Conservation (phyloP, 2,888 invertebrate species). For the Plebejus anna region DNA sequence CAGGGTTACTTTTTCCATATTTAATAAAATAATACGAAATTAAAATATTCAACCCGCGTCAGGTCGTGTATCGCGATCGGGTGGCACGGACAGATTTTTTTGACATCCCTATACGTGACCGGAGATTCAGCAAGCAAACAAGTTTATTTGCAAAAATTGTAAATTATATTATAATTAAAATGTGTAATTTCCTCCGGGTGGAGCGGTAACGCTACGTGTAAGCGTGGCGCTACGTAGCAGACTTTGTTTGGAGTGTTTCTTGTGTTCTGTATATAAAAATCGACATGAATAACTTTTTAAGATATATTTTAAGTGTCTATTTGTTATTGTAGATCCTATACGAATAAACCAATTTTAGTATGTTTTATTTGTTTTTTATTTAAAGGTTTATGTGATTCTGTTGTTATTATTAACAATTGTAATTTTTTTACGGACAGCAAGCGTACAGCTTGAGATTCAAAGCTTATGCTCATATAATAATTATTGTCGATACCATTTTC, state of each 20-base stretch:
- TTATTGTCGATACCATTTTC: background rate
- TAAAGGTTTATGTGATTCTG: no score
- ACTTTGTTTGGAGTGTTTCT: background rate
- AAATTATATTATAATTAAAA: conserved; percentile 31
- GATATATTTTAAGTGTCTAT: background rate
- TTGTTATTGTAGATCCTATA: background rate
- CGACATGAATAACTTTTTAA: background rate
- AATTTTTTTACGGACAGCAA: no score
- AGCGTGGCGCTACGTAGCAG: background rate
- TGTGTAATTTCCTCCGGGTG: conserved; percentile 6
- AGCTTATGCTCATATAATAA: no score
- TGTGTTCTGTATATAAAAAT: background rate
- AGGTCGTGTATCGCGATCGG: conserved; percentile 71
- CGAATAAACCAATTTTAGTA: background rate
- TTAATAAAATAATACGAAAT: conserved; percentile 68
- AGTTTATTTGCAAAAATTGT: conserved; percentile 59
- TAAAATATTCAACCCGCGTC: conserved; percentile 72
- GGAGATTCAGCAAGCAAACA: conserved; percentile 41
- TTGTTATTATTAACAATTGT: background rate
- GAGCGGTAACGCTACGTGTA: background rate
- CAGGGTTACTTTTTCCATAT: conserved; percentile 59
- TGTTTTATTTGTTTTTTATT: background rate
- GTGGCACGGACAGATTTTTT: conserved; percentile 67
- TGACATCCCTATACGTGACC: conserved; percentile 70
- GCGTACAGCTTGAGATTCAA: no score